phyloP scores from a whole-genome alignment of 1,140 invertebrate genomes.

The Drosophila serrata region DNA sequence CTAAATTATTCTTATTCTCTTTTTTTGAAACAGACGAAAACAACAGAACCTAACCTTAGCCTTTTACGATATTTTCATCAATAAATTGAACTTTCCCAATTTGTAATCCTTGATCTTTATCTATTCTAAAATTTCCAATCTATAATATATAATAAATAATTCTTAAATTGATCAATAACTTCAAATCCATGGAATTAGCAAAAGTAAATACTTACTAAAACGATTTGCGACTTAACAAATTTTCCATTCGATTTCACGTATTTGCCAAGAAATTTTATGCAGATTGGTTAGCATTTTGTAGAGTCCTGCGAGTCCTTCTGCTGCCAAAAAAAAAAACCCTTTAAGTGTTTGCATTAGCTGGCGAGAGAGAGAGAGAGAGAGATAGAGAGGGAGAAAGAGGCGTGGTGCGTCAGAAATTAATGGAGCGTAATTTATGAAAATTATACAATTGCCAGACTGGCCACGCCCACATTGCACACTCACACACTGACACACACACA shows the following conservation, averaged over 20 bases:
- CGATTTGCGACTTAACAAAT: constrained; percentile 11
- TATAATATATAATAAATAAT: no score
- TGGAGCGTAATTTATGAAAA: constrained; percentile 66
- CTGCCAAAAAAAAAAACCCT: constrained; percentile 1
- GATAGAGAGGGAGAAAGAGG: neutral
- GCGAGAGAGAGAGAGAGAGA: neutral
- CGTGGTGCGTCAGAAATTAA: constrained; percentile 53
- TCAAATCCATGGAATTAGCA: neutral
- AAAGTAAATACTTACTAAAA: neutral
- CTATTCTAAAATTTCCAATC: no score
- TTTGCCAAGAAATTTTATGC: constrained; percentile 23
- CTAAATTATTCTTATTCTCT: no score
- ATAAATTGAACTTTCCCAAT: no score
- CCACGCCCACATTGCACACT: constrained; percentile 44
- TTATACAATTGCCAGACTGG: constrained; percentile 62
- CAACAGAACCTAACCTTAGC: no score
- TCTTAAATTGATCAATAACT: neutral
- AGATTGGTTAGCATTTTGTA: constrained; percentile 19
- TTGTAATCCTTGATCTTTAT: no score
- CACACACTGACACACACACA: constrained; percentile 14
- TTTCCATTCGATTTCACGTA: constrained; percentile 26
- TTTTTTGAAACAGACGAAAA: no score
- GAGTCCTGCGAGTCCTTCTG: constrained; percentile 21
- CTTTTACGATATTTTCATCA: no score
- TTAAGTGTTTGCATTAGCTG: constrained; percentile 50